phyloP scores from a whole-genome alignment of 1,140 invertebrate genomes.

The Mya arenaria region DNA sequence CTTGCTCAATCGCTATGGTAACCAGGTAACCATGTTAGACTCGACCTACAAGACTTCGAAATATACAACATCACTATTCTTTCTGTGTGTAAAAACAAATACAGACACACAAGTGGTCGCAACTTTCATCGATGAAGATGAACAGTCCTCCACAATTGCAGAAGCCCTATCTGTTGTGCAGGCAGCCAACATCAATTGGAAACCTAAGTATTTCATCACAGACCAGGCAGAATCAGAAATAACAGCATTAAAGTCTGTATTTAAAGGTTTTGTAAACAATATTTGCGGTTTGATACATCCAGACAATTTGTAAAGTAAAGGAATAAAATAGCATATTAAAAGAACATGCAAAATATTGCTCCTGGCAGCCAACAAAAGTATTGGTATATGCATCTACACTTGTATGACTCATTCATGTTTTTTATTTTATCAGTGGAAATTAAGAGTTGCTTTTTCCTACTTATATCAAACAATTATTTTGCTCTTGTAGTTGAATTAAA shows the following conservation, averaged over 20 bases:
- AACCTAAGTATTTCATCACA: not conserved
- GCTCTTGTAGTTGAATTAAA: too few relatives aligned
- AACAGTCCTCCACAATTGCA: not conserved
- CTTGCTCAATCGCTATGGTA: not conserved
- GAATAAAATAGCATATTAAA: too few relatives aligned
- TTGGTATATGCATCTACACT: too few relatives aligned
- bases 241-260: not conserved
- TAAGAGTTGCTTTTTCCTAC: too few relatives aligned
- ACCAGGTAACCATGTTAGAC: not conserved
- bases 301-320: too few relatives aligned
- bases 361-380: too few relatives aligned
- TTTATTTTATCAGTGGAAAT: too few relatives aligned
- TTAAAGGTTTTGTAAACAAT: slow-evolving; percentile 7
- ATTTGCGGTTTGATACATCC: too few relatives aligned
- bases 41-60: not conserved
- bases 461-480: too few relatives aligned
- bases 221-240: slow-evolving; percentile 14
- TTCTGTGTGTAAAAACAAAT: not conserved
- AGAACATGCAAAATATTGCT: too few relatives aligned
- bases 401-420: too few relatives aligned
- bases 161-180: not conserved
- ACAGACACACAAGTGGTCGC: not conserved
- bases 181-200: not conserved
- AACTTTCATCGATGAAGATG: not conserved
- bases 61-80: not conserved